Evolutionary conservation across 2,888 invertebrate genomes (phyloP).

Genomic region (Pyrgus malvae): DNA sequence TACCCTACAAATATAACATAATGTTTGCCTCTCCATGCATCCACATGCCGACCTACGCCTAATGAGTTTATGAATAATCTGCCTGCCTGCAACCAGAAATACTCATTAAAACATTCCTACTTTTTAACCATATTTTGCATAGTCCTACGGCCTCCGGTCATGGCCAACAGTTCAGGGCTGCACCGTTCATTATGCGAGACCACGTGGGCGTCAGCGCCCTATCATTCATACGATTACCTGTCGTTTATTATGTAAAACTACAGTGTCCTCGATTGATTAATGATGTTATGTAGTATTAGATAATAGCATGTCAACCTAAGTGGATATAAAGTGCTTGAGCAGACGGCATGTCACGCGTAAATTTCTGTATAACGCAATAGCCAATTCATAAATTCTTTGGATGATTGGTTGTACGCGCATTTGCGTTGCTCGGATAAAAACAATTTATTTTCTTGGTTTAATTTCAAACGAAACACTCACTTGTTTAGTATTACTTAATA

Average conservation of each 20-base stretch:
- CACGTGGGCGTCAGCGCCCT: constrained; percentile 39
- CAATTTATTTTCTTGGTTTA: too few species aligned
- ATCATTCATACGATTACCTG: constrained; percentile 39
- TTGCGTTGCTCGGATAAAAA: too few species aligned
- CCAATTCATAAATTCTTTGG: too few species aligned
- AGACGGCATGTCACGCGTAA: background rate
- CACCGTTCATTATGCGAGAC: constrained; percentile 34
- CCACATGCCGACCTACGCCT: background rate
- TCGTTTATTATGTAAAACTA: constrained; percentile 47
- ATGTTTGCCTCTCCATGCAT: background rate
- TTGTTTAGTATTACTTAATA: too few species aligned
- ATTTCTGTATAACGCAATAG: too few species aligned
- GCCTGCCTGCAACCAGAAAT: constrained; percentile 23
- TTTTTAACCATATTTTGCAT: constrained; percentile 17
- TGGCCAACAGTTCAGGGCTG: constrained; percentile 42
- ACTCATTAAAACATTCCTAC: constrained; percentile 23
- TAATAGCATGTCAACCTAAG: constrained; percentile 35
- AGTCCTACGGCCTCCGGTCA: constrained; percentile 33
- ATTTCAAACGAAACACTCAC: too few species aligned
- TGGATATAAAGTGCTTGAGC: constrained; percentile 3
- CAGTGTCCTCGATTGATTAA: constrained; percentile 35
- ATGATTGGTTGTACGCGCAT: too few species aligned
- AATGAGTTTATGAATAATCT: constrained; percentile 18
- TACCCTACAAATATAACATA: background rate
- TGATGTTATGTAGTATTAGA: constrained; percentile 40